Base-by-base conservation (phyloP, 1,140 invertebrate species). In the Drosophila arawakana region DNA sequence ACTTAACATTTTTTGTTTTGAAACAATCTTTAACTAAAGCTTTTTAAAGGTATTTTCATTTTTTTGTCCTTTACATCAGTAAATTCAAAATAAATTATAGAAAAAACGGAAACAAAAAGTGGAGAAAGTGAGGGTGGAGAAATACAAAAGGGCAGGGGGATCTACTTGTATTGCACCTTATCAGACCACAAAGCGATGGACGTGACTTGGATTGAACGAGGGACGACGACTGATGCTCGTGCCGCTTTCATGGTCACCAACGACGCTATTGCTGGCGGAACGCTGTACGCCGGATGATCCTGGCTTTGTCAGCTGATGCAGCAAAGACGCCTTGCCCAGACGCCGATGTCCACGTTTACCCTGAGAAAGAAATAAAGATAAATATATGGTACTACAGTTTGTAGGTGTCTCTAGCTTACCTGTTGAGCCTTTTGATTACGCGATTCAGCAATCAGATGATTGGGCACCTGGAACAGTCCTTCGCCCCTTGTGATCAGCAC, bases 381-480 rank as follows among this genome's bases (percentile, higher is more conserved):
- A 34, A 34, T 7, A 59, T 18, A 2, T 54, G 30, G 25, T 43
- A 5, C 21, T 21, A 47, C 43, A 11, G 41, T 43, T 10, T 66
- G 11, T 10, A 52, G n/a, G 1, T 2, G 11, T 34, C 15, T 61
- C 7, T 34, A 30, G 25, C 6, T 37, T 73, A 92, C 91, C 83
- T 83, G 89, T 25, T 80, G 67, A n/a, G 90, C 73, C 72, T 93
- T 93, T 65, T 95, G 93, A 39, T 96, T 93, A 50, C 95, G 93
- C 34, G 96, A 93, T 88, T 97, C 96, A 67, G 93, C 92, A 18
- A 96, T 93, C 21, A 97, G 92, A 73, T 94, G 94, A 49, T 93
- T 94, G 9, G 97, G 97, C 68, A 98, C 96, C 59, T 95, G 94
- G 95, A 97, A 98, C 9, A 98, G 93, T 63, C 94, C 94, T 35